Conservation (phyloP, 53 echinoderm and acorn worm species). For the Apostichopus leukothele region DNA sequence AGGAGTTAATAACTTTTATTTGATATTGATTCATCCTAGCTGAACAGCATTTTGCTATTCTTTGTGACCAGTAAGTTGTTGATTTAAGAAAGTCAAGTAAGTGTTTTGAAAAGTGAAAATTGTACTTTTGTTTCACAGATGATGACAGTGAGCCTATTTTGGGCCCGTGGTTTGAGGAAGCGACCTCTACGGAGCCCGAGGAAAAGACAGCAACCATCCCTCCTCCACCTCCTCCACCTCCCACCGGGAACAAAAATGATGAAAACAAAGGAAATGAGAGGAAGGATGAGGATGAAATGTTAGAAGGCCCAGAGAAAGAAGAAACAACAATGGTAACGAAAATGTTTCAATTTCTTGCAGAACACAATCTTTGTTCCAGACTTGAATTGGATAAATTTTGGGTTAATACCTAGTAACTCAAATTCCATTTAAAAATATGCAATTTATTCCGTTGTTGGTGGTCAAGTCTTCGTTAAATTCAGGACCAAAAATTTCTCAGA, state of each 20-base stretch:
- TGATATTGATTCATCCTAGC: too few relatives aligned
- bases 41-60: too few relatives aligned
- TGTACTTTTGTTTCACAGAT: constrained; percentile 50
- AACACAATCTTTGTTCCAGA: background rate
- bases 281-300: constrained; percentile 50
- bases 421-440: too few relatives aligned
- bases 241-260: constrained; percentile 67
- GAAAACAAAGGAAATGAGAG: constrained; percentile 63
- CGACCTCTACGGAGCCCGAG: constrained; percentile 84
- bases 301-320: constrained; percentile 72
- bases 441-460: too few relatives aligned
- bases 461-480: too few relatives aligned
- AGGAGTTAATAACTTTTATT: too few relatives aligned
- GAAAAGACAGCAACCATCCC: constrained; percentile 67
- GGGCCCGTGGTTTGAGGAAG: constrained; percentile 97
- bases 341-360: background rate
- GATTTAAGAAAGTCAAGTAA: too few relatives aligned
- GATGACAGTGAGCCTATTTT: constrained; percentile 99
- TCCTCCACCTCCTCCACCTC: constrained; percentile 76
- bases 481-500: too few relatives aligned
- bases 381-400: too few relatives aligned
- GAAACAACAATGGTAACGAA: constrained; percentile 74
- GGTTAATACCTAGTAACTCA: too few relatives aligned
- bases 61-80: too few relatives aligned
- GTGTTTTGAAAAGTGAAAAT: background rate